Evolutionary conservation across 37 sponge, comb jelly and placozoan genomes (phyloP).

Genomic region (Spongilla lacustris): DNA sequence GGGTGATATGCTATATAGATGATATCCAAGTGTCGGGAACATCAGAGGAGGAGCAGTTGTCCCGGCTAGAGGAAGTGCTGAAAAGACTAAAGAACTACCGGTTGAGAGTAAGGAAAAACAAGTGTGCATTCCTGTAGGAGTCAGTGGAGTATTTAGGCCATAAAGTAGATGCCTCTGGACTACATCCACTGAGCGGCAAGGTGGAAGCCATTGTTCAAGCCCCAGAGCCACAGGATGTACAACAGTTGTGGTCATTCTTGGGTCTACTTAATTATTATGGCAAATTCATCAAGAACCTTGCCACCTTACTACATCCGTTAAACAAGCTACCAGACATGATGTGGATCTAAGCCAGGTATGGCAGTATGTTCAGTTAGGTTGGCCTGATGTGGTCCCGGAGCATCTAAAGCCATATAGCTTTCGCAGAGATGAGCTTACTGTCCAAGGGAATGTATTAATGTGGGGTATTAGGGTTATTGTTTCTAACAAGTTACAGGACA

Average conservation of each 20-base stretch:
- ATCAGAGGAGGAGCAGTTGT: constrained; percentile 32
- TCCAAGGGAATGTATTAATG: constrained; percentile 25
- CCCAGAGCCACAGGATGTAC: constrained; percentile 33
- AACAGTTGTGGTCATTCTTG: constrained; percentile 31
- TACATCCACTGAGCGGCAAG: constrained; percentile 15
- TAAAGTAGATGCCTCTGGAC: constrained; percentile 14
- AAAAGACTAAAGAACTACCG: constrained; percentile 5
- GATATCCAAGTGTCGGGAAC: constrained; percentile 29
- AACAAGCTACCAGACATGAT: constrained; percentile 7
- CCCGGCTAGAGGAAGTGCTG: constrained; percentile 21
- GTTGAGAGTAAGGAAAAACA: neutral
- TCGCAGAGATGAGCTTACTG: constrained; percentile 14
- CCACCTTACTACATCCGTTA: constrained; percentile 22
- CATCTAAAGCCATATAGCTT: neutral
- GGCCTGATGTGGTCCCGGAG: constrained; percentile 13
- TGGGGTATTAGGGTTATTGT: constrained; percentile 39
- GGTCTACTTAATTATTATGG: constrained; percentile 43
- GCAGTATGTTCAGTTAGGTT: constrained; percentile 1
- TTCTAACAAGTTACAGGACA: neutral
- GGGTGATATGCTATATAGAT: constrained; percentile 30
- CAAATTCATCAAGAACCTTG: constrained; percentile 43
- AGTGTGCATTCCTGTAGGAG: constrained; percentile 18
- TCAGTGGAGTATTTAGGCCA: constrained; percentile 44
- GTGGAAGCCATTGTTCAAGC: constrained; percentile 33
- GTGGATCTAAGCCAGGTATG: constrained; percentile 4